A percentile compares a stretch with the other conserved stretches of the same genome.
These are phyloP conservation scores for Tetanocera ferruginea DNA, from an alignment of 2,888 invertebrate species.

Conservation along the genomic window DNA sequence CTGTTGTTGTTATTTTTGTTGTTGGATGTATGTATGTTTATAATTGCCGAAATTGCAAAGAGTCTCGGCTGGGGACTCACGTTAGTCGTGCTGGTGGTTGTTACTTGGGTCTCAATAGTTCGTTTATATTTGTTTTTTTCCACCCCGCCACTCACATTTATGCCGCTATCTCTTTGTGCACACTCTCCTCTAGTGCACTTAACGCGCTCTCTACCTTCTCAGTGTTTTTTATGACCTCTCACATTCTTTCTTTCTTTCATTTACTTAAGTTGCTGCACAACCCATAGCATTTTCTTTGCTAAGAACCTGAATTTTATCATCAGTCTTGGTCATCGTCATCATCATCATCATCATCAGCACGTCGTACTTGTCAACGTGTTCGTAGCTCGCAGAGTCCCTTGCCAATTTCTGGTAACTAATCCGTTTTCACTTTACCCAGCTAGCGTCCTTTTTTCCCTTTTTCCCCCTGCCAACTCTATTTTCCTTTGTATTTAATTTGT, in stretches of 20 bases:
- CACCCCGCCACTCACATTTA: slow-evolving; percentile 6
- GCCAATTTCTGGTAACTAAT: slow-evolving; percentile 34
- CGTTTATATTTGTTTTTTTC: slow-evolving; percentile 5
- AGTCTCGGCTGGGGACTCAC: slow-evolving; percentile 28
- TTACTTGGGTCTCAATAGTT: slow-evolving; percentile 22
- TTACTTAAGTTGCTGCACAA: not conserved
- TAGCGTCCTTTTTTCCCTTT: slow-evolving; percentile 6
- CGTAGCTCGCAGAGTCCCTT: slow-evolving; percentile 30
- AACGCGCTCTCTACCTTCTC: not conserved
- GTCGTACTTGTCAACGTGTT: slow-evolving; percentile 6
- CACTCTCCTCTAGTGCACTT: not conserved
- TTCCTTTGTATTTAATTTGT: not conserved
- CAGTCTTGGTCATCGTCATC: slow-evolving; percentile 29
- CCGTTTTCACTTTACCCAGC: not conserved
- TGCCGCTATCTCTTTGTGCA: not conserved
- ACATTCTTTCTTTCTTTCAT: not conserved
- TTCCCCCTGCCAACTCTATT: not conserved
- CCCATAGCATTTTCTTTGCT: slow-evolving; percentile 14
- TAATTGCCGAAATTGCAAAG: slow-evolving; percentile 34
- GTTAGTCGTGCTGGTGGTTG: slow-evolving; percentile 32
- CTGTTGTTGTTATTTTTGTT: slow-evolving; percentile 23
- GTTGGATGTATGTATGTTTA: slow-evolving; percentile 30
- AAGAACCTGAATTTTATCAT: slow-evolving; percentile 23
- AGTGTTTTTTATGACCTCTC: too few relatives aligned
- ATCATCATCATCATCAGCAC: slow-evolving; percentile 33